Base-by-base conservation (phyloP, 2,797 vertebrate genomes). In the Tapirus indicus region DNA sequence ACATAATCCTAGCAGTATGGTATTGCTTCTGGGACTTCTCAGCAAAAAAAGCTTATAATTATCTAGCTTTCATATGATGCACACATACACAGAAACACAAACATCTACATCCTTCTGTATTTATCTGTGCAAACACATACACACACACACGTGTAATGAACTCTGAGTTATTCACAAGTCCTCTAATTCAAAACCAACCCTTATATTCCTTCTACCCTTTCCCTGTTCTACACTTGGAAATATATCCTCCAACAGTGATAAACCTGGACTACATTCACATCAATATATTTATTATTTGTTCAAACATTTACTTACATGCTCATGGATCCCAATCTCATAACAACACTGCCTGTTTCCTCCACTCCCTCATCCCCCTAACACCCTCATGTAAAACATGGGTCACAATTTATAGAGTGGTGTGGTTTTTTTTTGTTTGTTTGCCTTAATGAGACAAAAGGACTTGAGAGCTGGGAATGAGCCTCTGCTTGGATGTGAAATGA, bases 381-480 rank as follows among this genome's bases (percentile, higher is more conserved):
- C 47, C 47, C 47, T 47, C 47, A 11, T 5, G 11, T 47, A 47
- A 47, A 47, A 11, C 4, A 47, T 11, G 47, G 10, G 47, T 47
- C 47, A 47, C 47, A 11, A 47, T 5, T 47, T 47, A 47, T 47
- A 47, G 8, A 47, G 10, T 47, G 8, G 47, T 47, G 47, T 47
- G 47, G n/a, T n/a, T n/a, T n/a, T n/a, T n/a, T n/a, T 47, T 11
- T 47, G 10, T 47, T 11, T 10, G 47, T 47, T 47, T 47, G 10
- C 47, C 47, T 47, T 47, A 47, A 47, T 47, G 4, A 47, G 47
- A 11, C 47, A 47, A 47, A 47, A 47, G 68, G 23, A 38, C 68
- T 1, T 9, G 0, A 11, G 21, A 25, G 11, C 8, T 23, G 1
- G 47, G 47, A n/a, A 21, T 6, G 54, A 6, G 8, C 8, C 35